Evolutionary conservation across 2,113 vertebrate species (phyloP).

Genomic region (Shinisaurus crocodilurus): DNA sequence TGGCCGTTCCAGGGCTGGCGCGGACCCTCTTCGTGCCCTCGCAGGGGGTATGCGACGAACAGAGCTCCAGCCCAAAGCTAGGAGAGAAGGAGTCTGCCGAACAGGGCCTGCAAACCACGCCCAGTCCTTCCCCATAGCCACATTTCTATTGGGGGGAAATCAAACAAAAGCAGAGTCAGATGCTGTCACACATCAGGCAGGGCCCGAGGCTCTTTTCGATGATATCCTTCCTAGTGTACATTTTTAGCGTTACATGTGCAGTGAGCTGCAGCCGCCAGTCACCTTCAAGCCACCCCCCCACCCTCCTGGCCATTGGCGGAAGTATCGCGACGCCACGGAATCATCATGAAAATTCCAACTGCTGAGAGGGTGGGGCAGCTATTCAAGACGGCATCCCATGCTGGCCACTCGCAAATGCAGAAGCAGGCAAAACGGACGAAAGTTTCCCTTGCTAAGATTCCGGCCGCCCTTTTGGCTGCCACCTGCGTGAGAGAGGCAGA

Average conservation of each 20-base stretch:
- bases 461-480: not conserved
- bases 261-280: not conserved
- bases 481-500: not conserved
- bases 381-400: not conserved
- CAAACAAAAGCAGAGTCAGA: not conserved
- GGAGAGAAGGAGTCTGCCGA: slow-evolving; percentile 84
- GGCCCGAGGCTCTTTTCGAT: no score
- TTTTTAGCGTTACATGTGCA: not conserved
- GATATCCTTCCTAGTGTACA: not conserved
- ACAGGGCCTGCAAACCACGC: slow-evolving; percentile 79
- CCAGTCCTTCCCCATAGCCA: slow-evolving; percentile 29
- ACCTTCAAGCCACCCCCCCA: not conserved
- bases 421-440: no score
- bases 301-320: not conserved
- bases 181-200: no score
- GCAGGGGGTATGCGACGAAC: slow-evolving; percentile 81
- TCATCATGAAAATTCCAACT: no score
- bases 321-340: not conserved
- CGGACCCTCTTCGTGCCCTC: slow-evolving; percentile 69
- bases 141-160: slow-evolving; percentile 70
- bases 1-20: slow-evolving; percentile 67
- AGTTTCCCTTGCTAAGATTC: not conserved
- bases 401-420: no score
- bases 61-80: slow-evolving; percentile 66
- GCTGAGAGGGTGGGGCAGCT: not conserved